phyloP scores from a whole-genome alignment of 2,888 invertebrate genomes.

The Drosophila kambysellisi region DNA sequence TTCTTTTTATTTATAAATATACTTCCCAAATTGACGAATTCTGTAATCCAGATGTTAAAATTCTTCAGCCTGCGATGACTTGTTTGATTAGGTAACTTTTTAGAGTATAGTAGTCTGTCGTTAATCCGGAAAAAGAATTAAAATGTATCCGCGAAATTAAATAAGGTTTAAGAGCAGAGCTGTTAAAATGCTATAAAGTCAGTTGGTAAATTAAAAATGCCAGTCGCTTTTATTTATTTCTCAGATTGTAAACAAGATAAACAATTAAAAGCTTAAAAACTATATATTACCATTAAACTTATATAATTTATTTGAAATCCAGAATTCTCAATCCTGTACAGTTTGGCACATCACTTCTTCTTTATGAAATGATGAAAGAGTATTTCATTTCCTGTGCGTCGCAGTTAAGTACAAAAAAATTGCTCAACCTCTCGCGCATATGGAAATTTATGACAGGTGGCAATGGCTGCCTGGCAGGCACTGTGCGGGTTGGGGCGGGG shows the following conservation, averaged over 20 bases:
- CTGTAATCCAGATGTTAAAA: too few species aligned
- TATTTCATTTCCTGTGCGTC: slow-evolving; percentile 34
- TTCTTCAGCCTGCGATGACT: too few species aligned
- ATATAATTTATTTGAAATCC: neutral
- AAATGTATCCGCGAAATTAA: neutral
- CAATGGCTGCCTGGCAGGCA: slow-evolving; percentile 55
- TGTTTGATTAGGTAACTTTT: neutral
- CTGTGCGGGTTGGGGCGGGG: slow-evolving; percentile 1
- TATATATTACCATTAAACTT: neutral
- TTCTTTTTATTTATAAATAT: neutral
- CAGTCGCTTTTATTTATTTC: neutral
- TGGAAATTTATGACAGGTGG: slow-evolving; percentile 80
- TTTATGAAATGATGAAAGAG: slow-evolving; percentile 36
- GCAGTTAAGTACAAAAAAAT: slow-evolving; percentile 32
- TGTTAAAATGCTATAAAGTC: too few species aligned
- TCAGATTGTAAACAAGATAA: neutral
- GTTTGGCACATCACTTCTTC: neutral
- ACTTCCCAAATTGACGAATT: neutral
- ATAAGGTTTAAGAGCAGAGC: neutral
- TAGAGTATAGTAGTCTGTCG: neutral
- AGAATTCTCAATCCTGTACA: neutral
- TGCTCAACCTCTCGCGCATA: slow-evolving; percentile 65
- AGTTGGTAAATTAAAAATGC: neutral
- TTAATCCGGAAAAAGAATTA: neutral
- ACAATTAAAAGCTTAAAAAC: neutral